Conservation (phyloP, 2,113 vertebrate genomes). For the Ursus arctos region DNA sequence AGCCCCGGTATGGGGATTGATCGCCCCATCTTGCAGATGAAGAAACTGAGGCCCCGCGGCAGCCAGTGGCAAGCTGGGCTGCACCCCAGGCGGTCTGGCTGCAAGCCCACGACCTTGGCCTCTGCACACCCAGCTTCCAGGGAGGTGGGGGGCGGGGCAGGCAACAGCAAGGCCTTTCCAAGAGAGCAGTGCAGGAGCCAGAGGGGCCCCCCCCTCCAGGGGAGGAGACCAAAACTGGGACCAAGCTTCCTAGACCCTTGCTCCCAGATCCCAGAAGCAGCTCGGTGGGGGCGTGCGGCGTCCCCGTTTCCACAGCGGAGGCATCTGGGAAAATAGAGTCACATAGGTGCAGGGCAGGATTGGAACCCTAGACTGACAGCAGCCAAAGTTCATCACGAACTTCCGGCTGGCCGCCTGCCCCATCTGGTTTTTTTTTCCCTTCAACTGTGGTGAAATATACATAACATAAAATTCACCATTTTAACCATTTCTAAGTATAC, state of each 20-base stretch:
- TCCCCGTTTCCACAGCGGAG: too few species aligned
- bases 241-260: background rate
- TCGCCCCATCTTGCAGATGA: background rate
- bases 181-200: background rate
- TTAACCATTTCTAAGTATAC: background rate
- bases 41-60: background rate
- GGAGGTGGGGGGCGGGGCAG: fast-evolving
- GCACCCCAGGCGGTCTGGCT: background rate
- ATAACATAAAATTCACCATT: background rate
- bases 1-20: background rate
- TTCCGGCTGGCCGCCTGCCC: background rate
- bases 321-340: background rate
- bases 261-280: background rate
- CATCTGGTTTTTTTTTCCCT: background rate
- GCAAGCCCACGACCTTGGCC: background rate
- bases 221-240: background rate
- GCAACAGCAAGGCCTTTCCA: background rate
- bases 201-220: background rate
- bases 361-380: background rate
- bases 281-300: background rate
- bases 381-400: background rate
- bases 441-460: background rate
- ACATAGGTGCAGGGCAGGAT: background rate
- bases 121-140: background rate
- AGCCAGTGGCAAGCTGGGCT: background rate